Percentiles rank a stretch among this genome's conserved stretches.
Conservation (phyloP, 2,888 invertebrate genomes). For the Lumbricus terrestris region DNA sequence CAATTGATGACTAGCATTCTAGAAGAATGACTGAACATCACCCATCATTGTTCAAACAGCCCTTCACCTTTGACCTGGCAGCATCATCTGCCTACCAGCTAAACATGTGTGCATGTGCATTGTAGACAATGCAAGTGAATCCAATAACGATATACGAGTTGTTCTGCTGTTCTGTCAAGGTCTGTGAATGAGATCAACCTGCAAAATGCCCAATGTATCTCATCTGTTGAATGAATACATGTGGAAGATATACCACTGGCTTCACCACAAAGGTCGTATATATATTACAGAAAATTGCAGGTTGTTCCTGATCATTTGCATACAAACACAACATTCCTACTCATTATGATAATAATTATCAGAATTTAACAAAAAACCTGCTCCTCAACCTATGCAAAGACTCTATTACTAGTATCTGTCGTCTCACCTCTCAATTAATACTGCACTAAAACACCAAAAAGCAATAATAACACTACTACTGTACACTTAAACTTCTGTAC, state of each 20-base stretch:
- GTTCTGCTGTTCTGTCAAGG: neutral
- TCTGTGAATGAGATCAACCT: neutral
- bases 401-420: neutral
- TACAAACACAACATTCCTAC: neutral
- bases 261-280: neutral
- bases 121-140: neutral
- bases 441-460: neutral
- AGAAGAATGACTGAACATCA: neutral
- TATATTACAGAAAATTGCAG: neutral
- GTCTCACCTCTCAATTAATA: neutral
- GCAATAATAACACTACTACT: neutral
- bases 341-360: neutral
- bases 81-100: neutral
- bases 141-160: neutral
- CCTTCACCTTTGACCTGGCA: no score
- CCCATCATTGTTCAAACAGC: neutral
- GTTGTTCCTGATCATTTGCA: neutral
- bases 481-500: neutral
- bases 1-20: neutral
- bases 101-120: neutral
- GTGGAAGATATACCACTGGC: neutral
- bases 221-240: neutral
- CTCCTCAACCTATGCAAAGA: neutral
- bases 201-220: neutral
- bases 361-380: neutral